These are phyloP conservation scores for Dynastes tityus DNA, from an alignment of 2,888 invertebrate genomes.

Conservation along the genomic window DNA sequence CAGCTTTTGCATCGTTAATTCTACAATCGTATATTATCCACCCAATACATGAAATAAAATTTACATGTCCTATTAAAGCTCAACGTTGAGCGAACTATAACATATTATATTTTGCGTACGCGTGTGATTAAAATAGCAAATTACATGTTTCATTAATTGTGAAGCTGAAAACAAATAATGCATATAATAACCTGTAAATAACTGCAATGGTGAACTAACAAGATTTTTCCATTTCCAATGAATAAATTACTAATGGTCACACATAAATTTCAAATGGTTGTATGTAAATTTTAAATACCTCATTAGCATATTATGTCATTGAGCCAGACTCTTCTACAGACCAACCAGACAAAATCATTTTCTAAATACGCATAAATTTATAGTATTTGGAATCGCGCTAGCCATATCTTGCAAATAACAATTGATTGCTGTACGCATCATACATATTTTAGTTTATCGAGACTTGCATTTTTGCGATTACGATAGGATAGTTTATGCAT, in stretches of 20 bases:
- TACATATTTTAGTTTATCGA: no score
- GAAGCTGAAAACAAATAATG: conserved; percentile 12
- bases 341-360: neutral
- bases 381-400: neutral
- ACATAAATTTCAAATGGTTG: neutral
- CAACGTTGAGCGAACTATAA: neutral
- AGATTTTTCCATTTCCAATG: conserved; percentile 15
- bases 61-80: conserved; percentile 13
- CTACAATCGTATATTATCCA: neutral
- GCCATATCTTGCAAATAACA: neutral
- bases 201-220: conserved; percentile 6
- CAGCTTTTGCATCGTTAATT: conserved; percentile 3
- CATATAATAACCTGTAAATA: conserved; percentile 4
- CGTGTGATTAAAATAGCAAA: conserved; percentile 6
- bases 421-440: no score
- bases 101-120: conserved; percentile 11
- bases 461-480: no score
- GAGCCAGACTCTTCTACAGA: neutral
- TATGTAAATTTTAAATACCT: conserved; percentile 14
- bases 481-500: no score
- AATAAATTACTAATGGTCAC: conserved; percentile 17
- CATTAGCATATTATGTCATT: conserved; percentile 36
- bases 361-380: neutral
- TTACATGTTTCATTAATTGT: conserved; percentile 23
- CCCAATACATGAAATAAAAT: conserved; percentile 2